These are phyloP conservation scores for Poecilia latipinna DNA, from an alignment of 2,113 vertebrate genomes.

Conservation along the genomic window DNA sequence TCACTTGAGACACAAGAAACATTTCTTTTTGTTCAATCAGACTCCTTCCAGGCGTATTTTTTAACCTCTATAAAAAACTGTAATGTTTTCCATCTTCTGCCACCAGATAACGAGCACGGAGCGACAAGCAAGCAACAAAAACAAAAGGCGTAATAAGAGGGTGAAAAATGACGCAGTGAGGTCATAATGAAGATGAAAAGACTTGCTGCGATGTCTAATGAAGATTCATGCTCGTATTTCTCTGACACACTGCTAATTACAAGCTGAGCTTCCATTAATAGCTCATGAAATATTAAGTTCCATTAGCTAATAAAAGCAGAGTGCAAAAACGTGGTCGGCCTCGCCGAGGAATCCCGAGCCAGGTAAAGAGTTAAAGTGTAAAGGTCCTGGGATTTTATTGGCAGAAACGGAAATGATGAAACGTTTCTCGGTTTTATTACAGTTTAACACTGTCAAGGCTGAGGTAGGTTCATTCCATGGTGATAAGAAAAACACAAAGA, in stretches of 20 bases:
- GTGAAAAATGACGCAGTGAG: conserved; percentile 69
- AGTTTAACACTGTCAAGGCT: conserved; percentile 42
- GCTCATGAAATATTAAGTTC: conserved; percentile 82
- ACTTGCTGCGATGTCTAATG: conserved; percentile 73
- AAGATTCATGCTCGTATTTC: conserved; percentile 76
- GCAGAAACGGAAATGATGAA: conserved; percentile 43
- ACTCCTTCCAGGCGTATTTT: conserved; percentile 22
- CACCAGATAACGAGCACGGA: conserved; percentile 42
- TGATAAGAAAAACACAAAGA: conserved; percentile 28
- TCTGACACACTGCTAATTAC: conserved; percentile 78
- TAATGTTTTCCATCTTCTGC: conserved; percentile 28
- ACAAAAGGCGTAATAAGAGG: conserved; percentile 70
- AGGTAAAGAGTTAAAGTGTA: conserved; percentile 53
- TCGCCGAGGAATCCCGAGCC: conserved; percentile 41
- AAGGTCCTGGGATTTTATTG: conserved; percentile 56
- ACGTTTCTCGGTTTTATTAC: conserved; percentile 51
- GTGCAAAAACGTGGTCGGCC: conserved; percentile 47
- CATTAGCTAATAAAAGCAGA: conserved; percentile 79
- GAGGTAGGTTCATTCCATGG: background rate
- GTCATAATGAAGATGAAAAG: conserved; percentile 80
- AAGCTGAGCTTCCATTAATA: conserved; percentile 76
- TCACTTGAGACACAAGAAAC: background rate
- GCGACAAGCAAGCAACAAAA: conserved; percentile 56
- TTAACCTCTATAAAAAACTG: conserved; percentile 35
- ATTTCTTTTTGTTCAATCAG: conserved; percentile 22